Base-by-base conservation (phyloP, 2,888 invertebrate genomes). In the Coecobrya sp. region DNA sequence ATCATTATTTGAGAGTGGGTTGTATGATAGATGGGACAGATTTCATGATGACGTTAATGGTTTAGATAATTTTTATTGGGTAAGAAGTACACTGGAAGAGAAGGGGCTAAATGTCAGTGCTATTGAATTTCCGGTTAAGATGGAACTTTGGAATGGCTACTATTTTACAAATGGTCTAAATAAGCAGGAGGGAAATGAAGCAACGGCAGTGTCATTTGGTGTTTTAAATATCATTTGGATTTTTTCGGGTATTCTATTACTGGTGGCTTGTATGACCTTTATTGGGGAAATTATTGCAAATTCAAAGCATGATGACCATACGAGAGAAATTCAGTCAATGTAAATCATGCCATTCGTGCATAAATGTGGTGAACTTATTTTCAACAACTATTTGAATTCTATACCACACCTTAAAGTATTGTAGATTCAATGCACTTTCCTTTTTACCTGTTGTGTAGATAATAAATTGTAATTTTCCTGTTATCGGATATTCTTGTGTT, bases 11-110 rank as follows among this genome's bases (percentile, higher is more conserved):
- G 68, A 89, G 30, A 84, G 89, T 55, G 89, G 89, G 7, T 10
- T 89, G 7, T 84, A 89, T 25, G 11, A 59, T 8, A 68, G 84
- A 19, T 89, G 89, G 89, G 62, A 84, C 13, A 62, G 68, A 7
- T 79, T 52, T 19, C 70, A 70, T 73, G 19, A 68, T 36, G 73
- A 89, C 25, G 16, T 45, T 7, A 65, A 55, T 42, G 59, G 68
- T 0, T 27, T 89, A 7, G 8, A 19, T 11, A 89, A 79, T 22
- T 73, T 89, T n/a, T 73, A 82, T 19, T 11, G n/a, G 4, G 36
- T 52, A 1, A 5, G 19, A 25, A 10, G 45, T 27, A 65, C 68
- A 0, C 22, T 55, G 22, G 30, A 82, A 11, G 59, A 65, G n/a
- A 42, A 27, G 11, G 62, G 42, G 0, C 11, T 65, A 27, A 87